Conservation (phyloP, 2,888 invertebrate genomes). For the Pomacea canaliculata region DNA sequence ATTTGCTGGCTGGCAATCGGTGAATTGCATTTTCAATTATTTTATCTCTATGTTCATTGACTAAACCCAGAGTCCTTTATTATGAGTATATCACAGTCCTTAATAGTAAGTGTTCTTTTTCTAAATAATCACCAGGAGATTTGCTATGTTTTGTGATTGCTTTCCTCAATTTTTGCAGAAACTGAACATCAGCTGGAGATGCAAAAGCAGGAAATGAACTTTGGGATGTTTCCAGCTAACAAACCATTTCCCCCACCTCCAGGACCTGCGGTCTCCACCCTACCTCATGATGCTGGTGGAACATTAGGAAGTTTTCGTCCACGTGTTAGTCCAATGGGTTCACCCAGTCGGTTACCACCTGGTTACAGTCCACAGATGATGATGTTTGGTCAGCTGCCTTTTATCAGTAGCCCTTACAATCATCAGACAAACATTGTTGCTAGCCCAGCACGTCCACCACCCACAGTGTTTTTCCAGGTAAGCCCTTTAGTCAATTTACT, state of each 20-base stretch:
- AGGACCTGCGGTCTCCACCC: slow-evolving; percentile 11
- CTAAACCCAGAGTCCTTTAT: too few species aligned
- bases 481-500: not conserved
- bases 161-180: slow-evolving; percentile 18
- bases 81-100: too few species aligned
- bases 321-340: not conserved
- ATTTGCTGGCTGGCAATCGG: too few species aligned
- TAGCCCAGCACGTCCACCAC: slow-evolving; percentile 1
- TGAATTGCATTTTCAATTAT: too few species aligned
- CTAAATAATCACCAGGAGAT: too few species aligned
- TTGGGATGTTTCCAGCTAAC: slow-evolving; percentile 25
- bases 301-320: not conserved
- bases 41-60: too few species aligned
- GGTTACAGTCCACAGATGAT: not conserved
- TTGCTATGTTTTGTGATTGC: too few species aligned
- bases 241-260: not conserved
- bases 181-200: slow-evolving; percentile 33
- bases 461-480: slow-evolving; percentile 29
- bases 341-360: slow-evolving; percentile 3
- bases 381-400: not conserved
- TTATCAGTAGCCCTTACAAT: not conserved
- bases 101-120: too few species aligned
- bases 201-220: slow-evolving; percentile 30
- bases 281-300: not conserved
- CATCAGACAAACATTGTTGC: not conserved